These are phyloP conservation scores for Clarias gariepinus DNA, from an alignment of 2,113 vertebrate genomes.

Conservation along the genomic window DNA sequence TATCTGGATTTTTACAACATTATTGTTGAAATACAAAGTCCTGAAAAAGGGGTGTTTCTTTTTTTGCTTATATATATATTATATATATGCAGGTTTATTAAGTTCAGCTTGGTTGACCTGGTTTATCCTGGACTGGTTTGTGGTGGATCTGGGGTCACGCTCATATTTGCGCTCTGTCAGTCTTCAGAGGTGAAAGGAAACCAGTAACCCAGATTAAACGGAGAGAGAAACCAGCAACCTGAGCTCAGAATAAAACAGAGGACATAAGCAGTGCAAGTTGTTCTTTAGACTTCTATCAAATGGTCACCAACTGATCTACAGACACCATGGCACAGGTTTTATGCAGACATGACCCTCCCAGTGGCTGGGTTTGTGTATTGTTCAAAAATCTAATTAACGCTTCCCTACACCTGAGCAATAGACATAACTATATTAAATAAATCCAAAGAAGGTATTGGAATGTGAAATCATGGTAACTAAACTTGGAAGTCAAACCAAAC, in stretches of 20 bases:
- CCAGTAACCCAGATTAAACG: background rate
- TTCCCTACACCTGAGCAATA: background rate
- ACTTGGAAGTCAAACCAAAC: background rate
- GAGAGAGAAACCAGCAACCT: background rate
- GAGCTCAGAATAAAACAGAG: background rate
- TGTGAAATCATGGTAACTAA: background rate
- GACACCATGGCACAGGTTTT: too few species aligned
- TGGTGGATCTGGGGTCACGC: background rate
- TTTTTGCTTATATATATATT: too few species aligned
- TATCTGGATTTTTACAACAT: too few species aligned
- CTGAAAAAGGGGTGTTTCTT: too few species aligned
- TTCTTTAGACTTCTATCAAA: too few species aligned
- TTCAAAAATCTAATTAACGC: too few species aligned
- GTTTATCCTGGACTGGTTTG: background rate
- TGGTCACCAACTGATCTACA: too few species aligned
- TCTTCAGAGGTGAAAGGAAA: background rate
- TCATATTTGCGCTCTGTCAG: background rate
- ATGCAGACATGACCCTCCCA: too few species aligned
- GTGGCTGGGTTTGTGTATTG: too few species aligned
- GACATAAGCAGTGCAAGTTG: background rate
- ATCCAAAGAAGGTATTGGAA: background rate
- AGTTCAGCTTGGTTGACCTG: background rate
- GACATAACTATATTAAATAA: background rate
- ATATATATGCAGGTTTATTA: background rate
- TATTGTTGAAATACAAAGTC: too few species aligned